A percentile compares a stretch with the other conserved stretches of the same genome.
These are phyloP conservation scores for Emydoidea blandingii DNA, from an alignment of 2,797 vertebrate species.

Conservation along the genomic window DNA sequence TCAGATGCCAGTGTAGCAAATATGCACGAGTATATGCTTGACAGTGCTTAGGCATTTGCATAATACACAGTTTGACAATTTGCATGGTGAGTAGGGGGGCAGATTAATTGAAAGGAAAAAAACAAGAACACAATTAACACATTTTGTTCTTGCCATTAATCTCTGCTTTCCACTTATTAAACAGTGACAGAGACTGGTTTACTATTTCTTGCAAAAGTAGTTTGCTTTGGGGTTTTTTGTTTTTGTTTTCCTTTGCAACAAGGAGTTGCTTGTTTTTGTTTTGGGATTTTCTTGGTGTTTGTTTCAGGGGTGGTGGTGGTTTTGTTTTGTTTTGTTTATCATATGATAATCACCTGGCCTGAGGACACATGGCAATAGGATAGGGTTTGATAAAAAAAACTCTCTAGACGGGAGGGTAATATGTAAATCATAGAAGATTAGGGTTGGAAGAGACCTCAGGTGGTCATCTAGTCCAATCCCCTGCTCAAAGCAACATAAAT, in stretches of 20 bases:
- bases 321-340: neutral
- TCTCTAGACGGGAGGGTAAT: neutral
- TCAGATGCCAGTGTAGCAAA: neutral
- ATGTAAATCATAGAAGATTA: neutral
- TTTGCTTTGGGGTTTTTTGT: neutral
- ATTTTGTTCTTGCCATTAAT: neutral
- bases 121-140: neutral
- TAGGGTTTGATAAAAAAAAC: neutral
- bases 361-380: neutral
- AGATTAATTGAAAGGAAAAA: fast-evolving
- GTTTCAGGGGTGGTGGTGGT: neutral
- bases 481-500: no score
- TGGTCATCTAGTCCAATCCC: no score
- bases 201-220: neutral
- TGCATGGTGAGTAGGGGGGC: fast-evolving
- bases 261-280: neutral
- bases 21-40: neutral
- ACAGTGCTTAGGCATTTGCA: neutral
- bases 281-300: neutral
- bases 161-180: conserved; percentile 1
- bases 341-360: neutral
- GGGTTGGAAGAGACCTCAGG: no score
- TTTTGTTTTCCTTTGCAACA: neutral
- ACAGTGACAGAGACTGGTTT: neutral
- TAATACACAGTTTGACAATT: neutral